Evolutionary conservation across 2,797 vertebrate genomes (phyloP).

Genomic region (Ciconia nigra): DNA sequence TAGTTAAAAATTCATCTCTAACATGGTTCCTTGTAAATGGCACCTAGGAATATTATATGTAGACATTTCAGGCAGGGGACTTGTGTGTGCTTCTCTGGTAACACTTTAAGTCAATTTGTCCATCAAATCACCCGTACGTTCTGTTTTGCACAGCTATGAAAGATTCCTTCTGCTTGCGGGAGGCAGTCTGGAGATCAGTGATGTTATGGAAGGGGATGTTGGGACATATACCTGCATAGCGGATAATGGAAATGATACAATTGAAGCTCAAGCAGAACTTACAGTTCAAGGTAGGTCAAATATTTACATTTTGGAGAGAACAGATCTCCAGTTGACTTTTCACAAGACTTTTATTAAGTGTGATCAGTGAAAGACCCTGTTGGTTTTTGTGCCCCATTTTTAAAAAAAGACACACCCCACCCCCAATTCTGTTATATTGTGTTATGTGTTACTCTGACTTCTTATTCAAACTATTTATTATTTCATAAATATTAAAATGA

Average conservation of each 20-base stretch:
- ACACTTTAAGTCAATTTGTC: background rate
- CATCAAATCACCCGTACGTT: background rate
- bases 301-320: background rate
- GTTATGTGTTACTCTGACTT: background rate
- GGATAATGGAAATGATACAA: slow-evolving; percentile 82
- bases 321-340: background rate
- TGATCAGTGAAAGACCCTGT: background rate
- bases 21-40: background rate
- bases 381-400: background rate
- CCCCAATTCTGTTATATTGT: background rate
- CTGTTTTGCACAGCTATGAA: slow-evolving; percentile 58
- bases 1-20: background rate
- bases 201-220: slow-evolving; percentile 80
- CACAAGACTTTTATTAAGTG: background rate
- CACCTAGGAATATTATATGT: background rate
- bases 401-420: too few species aligned
- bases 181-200: slow-evolving; percentile 83
- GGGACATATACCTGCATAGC: slow-evolving; percentile 88
- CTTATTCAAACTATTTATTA: background rate
- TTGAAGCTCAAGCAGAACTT: slow-evolving; percentile 86
- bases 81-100: background rate
- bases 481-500: background rate
- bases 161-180: slow-evolving; percentile 77
- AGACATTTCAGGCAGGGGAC: background rate
- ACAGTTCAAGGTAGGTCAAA: slow-evolving; percentile 84